phyloP scores from a whole-genome alignment of 2,888 invertebrate species.

The Teleogryllus oceanicus region DNA sequence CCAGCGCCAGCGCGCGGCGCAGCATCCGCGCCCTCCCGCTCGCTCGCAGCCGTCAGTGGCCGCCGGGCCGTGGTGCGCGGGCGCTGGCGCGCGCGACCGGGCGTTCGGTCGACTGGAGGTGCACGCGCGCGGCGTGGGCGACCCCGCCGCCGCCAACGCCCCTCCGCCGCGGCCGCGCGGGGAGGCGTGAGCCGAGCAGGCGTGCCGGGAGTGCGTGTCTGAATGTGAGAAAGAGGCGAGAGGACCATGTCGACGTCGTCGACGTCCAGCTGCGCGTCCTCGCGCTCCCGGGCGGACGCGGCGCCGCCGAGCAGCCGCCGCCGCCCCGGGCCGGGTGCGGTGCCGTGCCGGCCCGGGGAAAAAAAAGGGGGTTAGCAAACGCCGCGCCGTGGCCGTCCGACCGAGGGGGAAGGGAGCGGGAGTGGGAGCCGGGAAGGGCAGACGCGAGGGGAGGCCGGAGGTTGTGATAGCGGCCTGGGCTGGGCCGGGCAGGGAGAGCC shows the following conservation, averaged over 20 bases:
- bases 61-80: background rate
- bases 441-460: background rate
- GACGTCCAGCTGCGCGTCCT: background rate
- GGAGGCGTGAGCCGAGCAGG: too few species aligned
- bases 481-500: background rate
- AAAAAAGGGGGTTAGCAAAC: too few species aligned
- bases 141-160: background rate
- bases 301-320: background rate
- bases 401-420: background rate
- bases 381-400: too few species aligned
- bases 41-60: background rate
- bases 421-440: background rate
- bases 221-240: background rate
- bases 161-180: too few species aligned
- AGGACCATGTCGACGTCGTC: too few species aligned
- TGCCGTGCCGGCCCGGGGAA: too few species aligned
- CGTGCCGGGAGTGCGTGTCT: too few species aligned
- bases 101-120: background rate
- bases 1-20: conserved; percentile 2
- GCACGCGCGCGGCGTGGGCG: background rate
- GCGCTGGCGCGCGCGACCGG: background rate
- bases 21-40: background rate
- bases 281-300: background rate
- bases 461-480: background rate
- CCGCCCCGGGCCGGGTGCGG: too few species aligned